Conservation (phyloP, 2,797 vertebrate species). For the Euphonia xanthogaster region DNA sequence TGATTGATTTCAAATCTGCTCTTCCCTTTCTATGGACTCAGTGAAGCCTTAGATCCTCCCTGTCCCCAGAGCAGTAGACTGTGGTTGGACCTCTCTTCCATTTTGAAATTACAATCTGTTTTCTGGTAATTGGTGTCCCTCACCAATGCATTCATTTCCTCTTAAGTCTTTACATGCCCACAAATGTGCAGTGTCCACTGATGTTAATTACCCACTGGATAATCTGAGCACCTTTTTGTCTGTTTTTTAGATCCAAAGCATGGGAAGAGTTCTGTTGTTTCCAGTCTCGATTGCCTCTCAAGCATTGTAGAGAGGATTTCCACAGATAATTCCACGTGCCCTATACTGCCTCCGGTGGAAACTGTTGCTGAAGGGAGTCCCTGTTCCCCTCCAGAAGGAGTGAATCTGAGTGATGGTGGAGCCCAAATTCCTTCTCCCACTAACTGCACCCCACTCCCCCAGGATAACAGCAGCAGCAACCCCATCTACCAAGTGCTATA, state of each 20-base stretch:
- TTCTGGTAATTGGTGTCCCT: not conserved
- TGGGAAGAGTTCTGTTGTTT: conserved; percentile 84
- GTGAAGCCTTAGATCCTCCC: not conserved
- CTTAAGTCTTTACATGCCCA: not conserved
- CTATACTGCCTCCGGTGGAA: conserved; percentile 70
- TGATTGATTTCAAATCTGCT: not conserved
- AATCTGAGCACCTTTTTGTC: conserved; percentile 6
- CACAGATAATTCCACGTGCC: conserved; percentile 82
- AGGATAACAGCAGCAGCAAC: conserved; percentile 68
- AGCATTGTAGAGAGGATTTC: conserved; percentile 98
- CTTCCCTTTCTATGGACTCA: not conserved
- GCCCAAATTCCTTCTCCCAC: conserved; percentile 72
- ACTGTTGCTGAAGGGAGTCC: conserved; percentile 76
- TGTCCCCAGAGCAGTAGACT: not conserved
- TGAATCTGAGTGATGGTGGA: conserved; percentile 61
- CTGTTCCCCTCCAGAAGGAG: conserved; percentile 75
- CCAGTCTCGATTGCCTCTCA: conserved; percentile 94
- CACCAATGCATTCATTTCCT: not conserved
- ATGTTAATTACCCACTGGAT: not conserved
- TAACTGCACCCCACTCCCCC: conserved; percentile 71
- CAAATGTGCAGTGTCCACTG: not conserved
- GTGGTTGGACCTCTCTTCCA: not conserved
- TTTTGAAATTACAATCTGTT: not conserved
- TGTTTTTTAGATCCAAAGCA: conserved; percentile 78
- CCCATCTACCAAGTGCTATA: conserved; percentile 93